Evolutionary conservation across 2,797 vertebrate genomes (phyloP), one percentile per base, ranked within the genome.

Genomic region (Micrastur ruficollis): DNA sequence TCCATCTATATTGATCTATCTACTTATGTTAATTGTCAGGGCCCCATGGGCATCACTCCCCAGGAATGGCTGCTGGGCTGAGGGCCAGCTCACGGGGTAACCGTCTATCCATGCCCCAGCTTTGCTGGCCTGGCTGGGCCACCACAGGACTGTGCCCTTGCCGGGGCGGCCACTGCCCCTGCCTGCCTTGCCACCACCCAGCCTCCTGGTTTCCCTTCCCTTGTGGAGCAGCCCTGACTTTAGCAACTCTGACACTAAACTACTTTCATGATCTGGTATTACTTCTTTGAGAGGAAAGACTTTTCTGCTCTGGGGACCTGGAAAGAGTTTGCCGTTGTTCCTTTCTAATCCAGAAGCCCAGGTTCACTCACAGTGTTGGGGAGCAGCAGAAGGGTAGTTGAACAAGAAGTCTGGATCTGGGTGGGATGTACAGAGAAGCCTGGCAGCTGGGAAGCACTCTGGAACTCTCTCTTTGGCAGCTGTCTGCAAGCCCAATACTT

Each of bases 131-230:
- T 55, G 21, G 5, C 8, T 27, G 14, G 22, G 38, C 19, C 53
- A 72, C 14, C 0, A 1, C 1, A 44, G 22, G 22, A 42, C 22
- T 26, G 11, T 6, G 7, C 6, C 17, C 26, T 29, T 40, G 16
- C 31, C 1, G 4, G 29, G 34, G 11, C 55, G 9, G 34, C 18
- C 34, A 26, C 8, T 38, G 36, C 5, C 4, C 12, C 1, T 74
- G 20, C 42, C 46, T 80, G 15, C 27, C n/a, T 78, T 6, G 1
- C 50, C 53, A n/a, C 12, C 23, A 17, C 11, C 17, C 8, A 34
- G 2, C 5, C 8, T 49, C 25, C 21, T 18, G 31, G 23, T 6
- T 27, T 16, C 23, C 16, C 6, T n/a, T 75, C 5, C 5, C 6
- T 11, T 53, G 15, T 1, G 2, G 18, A 65, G 3, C 46, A 56